Base-by-base conservation (phyloP, 2,888 invertebrate genomes). In the Amphipoea oculea region DNA sequence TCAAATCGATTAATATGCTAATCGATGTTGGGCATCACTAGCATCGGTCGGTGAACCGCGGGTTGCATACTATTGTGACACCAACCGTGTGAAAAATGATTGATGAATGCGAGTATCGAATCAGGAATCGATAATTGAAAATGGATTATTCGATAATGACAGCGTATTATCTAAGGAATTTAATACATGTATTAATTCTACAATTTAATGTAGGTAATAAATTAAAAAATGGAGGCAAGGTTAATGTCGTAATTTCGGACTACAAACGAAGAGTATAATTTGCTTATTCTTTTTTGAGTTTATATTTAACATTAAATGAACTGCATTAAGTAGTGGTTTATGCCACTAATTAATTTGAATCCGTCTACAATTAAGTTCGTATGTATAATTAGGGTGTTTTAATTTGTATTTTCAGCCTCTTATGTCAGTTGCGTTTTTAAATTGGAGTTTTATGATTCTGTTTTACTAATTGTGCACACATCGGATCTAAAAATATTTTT, bases 81-180 rank as follows among this genome's bases (percentile, higher is more conserved):
- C 98, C 96, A 98, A 98, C 96, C 99, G 99, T 94, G 99, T 99
- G 91, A 99, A 99, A 92, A 99, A 97, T 95, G 98, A 98, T 89
- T 90, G 90, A 89, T 89, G 87, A 81, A 87, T 82, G 83, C 88
- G 88, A 89, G 89, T 90, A 90, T 87, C 90, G 85, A 89, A 89
- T 90, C 81, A 84, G 87, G 81, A 89, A 89, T 90, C 88, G 90
- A 88, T 88, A 90, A 90, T 92, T 90, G 91, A 90, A 91, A 92
- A 90, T 89, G 88, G 86, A 90, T 90, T 90, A 91, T 82, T 88
- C 79, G 85, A 89, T 88, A 89, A 89, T 82, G 88, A 88, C 85
- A 67, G 74, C 62, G 77, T 80, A 75, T 80, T 83, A 75, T 66
- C 45, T 66, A 51, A 81, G 73, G 73, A 80, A 83, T 87, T 78